Conservation (phyloP, 2,888 invertebrate species). For the Drosophila emarginata region DNA sequence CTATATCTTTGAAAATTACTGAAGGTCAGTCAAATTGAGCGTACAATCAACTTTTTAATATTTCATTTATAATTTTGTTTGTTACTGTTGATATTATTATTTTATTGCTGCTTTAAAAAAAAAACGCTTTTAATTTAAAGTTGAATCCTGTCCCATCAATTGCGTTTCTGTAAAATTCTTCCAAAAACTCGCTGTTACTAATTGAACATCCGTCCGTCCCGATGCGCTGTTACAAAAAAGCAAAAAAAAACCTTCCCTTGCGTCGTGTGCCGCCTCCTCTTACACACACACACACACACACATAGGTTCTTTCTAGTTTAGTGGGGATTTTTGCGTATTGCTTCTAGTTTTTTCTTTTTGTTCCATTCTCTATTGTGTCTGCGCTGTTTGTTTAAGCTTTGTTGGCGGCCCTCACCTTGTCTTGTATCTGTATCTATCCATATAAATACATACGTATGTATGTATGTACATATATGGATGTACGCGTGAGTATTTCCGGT, state of each 20-base stretch:
- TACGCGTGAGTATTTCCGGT: conserved; percentile 1
- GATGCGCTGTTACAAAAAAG: conserved; percentile 16
- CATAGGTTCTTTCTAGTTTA: conserved; percentile 2
- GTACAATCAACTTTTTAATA: conserved; percentile 72
- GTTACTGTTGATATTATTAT: conserved; percentile 29
- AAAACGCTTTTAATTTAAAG: background rate
- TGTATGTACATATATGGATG: background rate
- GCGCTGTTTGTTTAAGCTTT: conserved; percentile 25
- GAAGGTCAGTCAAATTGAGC: conserved; percentile 72
- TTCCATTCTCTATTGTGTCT: conserved; percentile 4
- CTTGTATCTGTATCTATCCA: conserved; percentile 12
- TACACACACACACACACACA: conserved; percentile 5
- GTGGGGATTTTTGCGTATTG: background rate
- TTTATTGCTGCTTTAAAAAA: conserved; percentile 10
- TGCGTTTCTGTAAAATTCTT: background rate
- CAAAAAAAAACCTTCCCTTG: conserved; percentile 13
- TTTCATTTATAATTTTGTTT: conserved; percentile 51
- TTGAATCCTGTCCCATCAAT: background rate
- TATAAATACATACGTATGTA: background rate
- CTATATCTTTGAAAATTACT: conserved; percentile 66
- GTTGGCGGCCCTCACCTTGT: conserved; percentile 47
- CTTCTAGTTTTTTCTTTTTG: background rate
- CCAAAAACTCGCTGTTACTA: background rate
- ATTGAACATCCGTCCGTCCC: conserved; percentile 55
- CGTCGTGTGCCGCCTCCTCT: conserved; percentile 13